These are phyloP conservation scores for Pentalonia nigronervosa DNA, from an alignment of 1,140 invertebrate species.

Conservation along the genomic window DNA sequence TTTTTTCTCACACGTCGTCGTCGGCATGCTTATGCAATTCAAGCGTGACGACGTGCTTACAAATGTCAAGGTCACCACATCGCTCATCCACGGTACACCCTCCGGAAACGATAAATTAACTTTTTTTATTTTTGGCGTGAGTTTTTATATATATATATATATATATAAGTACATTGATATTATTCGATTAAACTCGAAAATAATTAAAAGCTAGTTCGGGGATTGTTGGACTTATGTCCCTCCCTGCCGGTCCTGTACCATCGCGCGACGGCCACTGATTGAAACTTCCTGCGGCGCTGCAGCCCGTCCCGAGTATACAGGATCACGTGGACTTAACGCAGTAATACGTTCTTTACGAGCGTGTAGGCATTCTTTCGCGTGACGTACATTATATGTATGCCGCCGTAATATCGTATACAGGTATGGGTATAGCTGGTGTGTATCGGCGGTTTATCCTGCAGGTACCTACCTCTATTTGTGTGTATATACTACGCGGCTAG, in stretches of 20 bases:
- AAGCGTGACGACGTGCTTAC: not conserved
- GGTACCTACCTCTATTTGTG: too few relatives aligned
- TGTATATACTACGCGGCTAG: too few relatives aligned
- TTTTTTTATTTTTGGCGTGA: not conserved
- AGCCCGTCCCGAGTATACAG: not conserved
- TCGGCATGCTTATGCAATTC: not conserved
- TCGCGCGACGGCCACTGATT: not conserved
- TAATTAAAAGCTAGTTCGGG: not conserved
- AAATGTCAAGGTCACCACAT: not conserved
- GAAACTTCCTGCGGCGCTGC: not conserved
- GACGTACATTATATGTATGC: not conserved
- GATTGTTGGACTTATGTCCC: not conserved
- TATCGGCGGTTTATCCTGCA: not conserved
- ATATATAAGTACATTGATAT: not conserved
- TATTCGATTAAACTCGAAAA: constrained; percentile 8
- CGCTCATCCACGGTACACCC: not conserved
- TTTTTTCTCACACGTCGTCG: not conserved
- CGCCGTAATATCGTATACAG: not conserved
- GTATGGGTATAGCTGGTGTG: not conserved
- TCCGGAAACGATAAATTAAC: not conserved
- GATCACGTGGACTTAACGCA: not conserved
- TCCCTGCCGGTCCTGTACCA: not conserved
- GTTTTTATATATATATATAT: not conserved
- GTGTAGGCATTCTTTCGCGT: not conserved
- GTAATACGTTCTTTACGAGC: constrained; percentile 2